These are phyloP conservation scores for Uromys caudimaculatus DNA, from an alignment of 2,797 vertebrate genomes.

Conservation along the genomic window DNA sequence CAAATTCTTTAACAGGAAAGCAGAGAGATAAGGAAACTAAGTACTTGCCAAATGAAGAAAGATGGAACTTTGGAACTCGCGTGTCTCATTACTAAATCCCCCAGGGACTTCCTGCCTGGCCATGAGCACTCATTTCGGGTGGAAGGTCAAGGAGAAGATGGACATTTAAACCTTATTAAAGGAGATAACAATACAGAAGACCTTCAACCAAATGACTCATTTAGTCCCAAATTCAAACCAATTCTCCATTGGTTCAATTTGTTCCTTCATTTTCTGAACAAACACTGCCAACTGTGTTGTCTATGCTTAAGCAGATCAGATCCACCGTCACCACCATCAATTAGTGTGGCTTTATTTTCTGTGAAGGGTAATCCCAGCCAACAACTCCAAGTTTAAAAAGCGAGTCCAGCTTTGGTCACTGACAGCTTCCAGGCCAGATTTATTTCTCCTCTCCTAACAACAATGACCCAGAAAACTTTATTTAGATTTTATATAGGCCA, in stretches of 20 bases:
- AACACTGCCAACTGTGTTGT: neutral
- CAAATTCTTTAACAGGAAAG: slow-evolving; percentile 26
- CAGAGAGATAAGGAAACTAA: slow-evolving; percentile 4
- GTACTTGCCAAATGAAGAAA: slow-evolving; percentile 44
- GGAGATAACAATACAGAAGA: neutral
- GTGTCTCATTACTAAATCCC: neutral
- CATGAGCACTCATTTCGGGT: neutral
- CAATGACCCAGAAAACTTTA: slow-evolving; percentile 38
- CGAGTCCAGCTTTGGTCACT: slow-evolving; percentile 41
- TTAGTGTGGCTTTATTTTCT: slow-evolving; percentile 51
- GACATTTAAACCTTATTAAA: neutral
- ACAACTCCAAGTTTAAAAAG: slow-evolving; percentile 1
- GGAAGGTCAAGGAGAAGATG: neutral
- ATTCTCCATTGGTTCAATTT: slow-evolving; percentile 24
- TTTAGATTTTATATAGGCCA: slow-evolving; percentile 41
- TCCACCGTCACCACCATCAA: slow-evolving; percentile 51
- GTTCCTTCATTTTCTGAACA: slow-evolving; percentile 21
- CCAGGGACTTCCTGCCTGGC: neutral
- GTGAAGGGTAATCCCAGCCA: neutral
- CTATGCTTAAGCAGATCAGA: neutral
- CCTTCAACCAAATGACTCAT: neutral
- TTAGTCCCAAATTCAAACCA: slow-evolving; percentile 29
- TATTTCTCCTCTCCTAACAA: slow-evolving; percentile 44
- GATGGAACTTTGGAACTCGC: neutral
- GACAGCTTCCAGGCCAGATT: slow-evolving; percentile 48